A percentile compares a stretch with the other conserved stretches of the same genome.
phyloP scores from a whole-genome alignment of 2,797 vertebrate genomes.

The Leptoclinus maculatus region DNA sequence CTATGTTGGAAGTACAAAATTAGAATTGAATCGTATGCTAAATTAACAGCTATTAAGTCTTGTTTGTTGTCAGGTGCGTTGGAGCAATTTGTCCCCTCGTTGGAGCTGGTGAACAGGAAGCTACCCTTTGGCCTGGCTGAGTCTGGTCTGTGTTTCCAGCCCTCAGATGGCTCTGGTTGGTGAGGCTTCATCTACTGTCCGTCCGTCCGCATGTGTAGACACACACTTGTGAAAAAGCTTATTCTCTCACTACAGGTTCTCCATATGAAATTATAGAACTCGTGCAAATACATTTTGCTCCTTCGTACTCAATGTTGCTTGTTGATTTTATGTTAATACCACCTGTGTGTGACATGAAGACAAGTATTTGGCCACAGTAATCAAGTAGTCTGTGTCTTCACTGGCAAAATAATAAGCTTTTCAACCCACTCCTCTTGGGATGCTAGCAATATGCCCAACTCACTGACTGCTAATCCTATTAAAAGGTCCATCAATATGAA shows the following conservation, averaged over 20 bases:
- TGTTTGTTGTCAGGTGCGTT: constrained; percentile 85
- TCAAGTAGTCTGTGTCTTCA: background rate
- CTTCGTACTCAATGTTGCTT: background rate
- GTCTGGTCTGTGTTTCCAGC: constrained; percentile 89
- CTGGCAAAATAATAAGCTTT: background rate
- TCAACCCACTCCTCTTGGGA: background rate
- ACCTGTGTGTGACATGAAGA: background rate
- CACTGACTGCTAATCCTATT: background rate
- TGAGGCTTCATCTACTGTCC: constrained; percentile 66
- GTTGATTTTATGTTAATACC: background rate
- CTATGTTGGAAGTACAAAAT: background rate
- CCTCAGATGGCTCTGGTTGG: constrained; percentile 73
- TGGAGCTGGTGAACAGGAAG: constrained; percentile 89
- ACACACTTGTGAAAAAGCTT: background rate
- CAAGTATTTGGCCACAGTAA: background rate
- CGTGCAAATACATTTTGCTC: background rate
- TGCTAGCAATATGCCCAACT: background rate
- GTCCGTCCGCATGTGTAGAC: background rate
- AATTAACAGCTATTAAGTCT: background rate
- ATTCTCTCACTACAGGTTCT: background rate
- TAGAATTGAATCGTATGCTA: background rate
- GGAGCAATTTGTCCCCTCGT: constrained; percentile 84
- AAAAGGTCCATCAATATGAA: background rate
- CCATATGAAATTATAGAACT: background rate
- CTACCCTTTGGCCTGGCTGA: constrained; percentile 94